Evolutionary conservation across 2,113 vertebrate species (phyloP).

Genomic region (Ivindomyrus marchei): DNA sequence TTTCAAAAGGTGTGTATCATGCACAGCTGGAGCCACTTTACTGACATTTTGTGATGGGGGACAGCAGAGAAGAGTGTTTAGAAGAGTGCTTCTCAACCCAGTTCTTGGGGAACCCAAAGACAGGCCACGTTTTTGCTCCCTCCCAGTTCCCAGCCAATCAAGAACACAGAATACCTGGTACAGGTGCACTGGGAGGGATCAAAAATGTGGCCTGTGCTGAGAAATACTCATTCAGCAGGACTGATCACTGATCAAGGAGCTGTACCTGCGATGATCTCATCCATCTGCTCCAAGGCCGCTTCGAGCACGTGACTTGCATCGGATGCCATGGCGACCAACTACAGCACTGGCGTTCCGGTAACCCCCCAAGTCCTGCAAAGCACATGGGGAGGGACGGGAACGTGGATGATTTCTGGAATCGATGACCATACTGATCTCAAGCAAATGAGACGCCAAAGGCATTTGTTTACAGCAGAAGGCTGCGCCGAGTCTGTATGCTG

Average conservation of each 20-base stretch:
- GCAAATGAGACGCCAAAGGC: not conserved
- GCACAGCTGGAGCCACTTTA: not conserved
- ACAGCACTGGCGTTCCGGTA: not conserved
- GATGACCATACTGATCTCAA: not conserved
- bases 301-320: slow-evolving; percentile 77
- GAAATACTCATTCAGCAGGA: not conserved
- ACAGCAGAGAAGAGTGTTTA: not conserved
- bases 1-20: not conserved
- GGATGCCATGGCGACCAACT: slow-evolving; percentile 64
- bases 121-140: not conserved
- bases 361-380: not conserved
- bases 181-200: not conserved
- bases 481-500: not conserved
- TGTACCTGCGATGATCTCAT: slow-evolving; percentile 85
- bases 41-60: not conserved
- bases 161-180: not conserved
- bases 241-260: slow-evolving; percentile 31
- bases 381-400: slow-evolving; percentile 14
- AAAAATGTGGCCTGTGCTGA: not conserved
- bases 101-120: not conserved
- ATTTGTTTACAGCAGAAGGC: not conserved
- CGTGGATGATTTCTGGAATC: not conserved
- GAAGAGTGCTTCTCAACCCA: not conserved
- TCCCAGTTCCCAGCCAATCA: not conserved
- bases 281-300: slow-evolving; percentile 85